Evolutionary conservation across 2,888 invertebrate species (phyloP), one percentile per base, ranked within the genome.

Genomic region (Reticulitermes lucifugus): DNA sequence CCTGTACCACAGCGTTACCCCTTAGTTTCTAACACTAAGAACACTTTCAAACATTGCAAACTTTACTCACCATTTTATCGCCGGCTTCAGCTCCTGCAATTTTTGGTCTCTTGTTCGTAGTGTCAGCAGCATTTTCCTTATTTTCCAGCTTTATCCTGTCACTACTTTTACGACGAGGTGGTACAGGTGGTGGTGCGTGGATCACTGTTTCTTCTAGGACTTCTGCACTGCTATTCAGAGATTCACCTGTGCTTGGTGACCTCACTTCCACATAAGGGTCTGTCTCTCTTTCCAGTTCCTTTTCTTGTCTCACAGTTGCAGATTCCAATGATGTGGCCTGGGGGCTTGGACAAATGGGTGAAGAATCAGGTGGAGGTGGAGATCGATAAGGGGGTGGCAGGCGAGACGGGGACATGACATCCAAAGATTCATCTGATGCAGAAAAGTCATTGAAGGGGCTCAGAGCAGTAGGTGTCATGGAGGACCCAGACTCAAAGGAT

Each of bases 311-410:
- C 35, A 73, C 18, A 46, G 51, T 35, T 77, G 51, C 22, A 82
- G 81, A 73, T 85, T 55, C 88, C 87, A 91, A 91, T 46, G 91
- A 85, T 46, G 87, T 84, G 70, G 75, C 43, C 84, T 85, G 79
- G 55, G 22, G 35, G 29, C n/a, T 60, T 60, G 9, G 41, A 41
- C 41, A 21, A 35, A 10, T 21, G 87, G 90, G 89, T 55, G 88
- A 86, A 6, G 89, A 88, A 29, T 88, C 88, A 12, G 89, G 89
- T 18, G 89, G 92, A 0, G 93, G 93, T 29, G 93, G 93, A 4
- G 92, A 91, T 86, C 93, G 90, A 86, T 93, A 93, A 5, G 93
- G 93, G 10, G 94, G 93, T 70, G 93, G 93, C 88, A 91, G 91
- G 85, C 92, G 89, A n/a, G 91, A 89, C 80, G 91, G 90, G 79